A percentile compares a stretch with the other conserved stretches of the same genome.
Conservation (phyloP, 2,888 invertebrate species). For the Ochlodes sylvanus region DNA sequence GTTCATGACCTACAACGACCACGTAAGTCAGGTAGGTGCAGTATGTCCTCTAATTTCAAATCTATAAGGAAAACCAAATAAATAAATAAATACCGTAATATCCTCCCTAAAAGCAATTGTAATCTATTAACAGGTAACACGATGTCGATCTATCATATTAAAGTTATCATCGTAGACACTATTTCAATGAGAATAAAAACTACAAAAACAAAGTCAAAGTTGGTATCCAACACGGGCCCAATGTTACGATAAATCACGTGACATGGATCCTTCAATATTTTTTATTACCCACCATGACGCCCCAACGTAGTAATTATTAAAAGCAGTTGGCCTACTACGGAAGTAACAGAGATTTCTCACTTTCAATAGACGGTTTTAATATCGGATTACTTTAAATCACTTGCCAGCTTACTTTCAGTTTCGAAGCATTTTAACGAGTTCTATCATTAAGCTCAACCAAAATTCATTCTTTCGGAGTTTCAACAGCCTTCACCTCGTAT, state of each 20-base stretch:
- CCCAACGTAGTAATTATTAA: neutral
- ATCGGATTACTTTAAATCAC: constrained; percentile 17
- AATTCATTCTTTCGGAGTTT: constrained; percentile 38
- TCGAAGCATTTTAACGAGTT: constrained; percentile 37
- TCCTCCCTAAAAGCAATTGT: too few species aligned
- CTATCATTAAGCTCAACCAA: constrained; percentile 35
- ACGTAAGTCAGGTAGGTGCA: too few species aligned
- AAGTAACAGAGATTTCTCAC: neutral
- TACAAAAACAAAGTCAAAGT: too few species aligned
- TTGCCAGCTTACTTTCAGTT: constrained; percentile 28
- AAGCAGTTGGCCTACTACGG: neutral
- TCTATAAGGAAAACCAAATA: too few species aligned
- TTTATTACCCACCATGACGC: neutral
- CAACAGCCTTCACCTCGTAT: constrained; percentile 36
- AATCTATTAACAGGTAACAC: too few species aligned
- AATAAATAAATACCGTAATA: too few species aligned
- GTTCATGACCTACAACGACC: too few species aligned
- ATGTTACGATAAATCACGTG: neutral
- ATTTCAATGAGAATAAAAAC: too few species aligned
- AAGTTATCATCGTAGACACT: too few species aligned
- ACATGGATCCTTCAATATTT: neutral
- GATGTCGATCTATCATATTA: too few species aligned
- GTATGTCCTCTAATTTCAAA: too few species aligned
- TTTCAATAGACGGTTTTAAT: neutral
- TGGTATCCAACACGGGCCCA: neutral